Evolutionary conservation across 2,113 vertebrate genomes (phyloP), one percentile per base, ranked within the genome.

Genomic region (Ranitomeya imitator): DNA sequence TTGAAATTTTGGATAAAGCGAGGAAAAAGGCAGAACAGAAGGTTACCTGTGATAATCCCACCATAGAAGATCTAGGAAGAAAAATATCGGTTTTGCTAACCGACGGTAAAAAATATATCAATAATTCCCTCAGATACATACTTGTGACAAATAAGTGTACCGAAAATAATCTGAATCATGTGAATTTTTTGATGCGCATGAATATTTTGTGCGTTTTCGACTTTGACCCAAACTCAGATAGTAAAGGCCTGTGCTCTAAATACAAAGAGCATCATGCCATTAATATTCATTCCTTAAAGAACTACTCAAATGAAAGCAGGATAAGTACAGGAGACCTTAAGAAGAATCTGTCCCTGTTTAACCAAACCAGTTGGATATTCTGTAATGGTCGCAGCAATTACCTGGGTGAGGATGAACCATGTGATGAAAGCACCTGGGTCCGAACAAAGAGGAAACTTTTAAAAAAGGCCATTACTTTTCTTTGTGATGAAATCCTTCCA

Each of bases 311-410:
- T 4, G 86, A 93, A 6, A 31, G 85, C 19, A 92, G 91, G 82
- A 90, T 83, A 69, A 93, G 23, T 67, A 90, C 90, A 79, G 80
- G 89, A 45, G 90, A 94, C 54, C 81, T 93, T 55, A 93, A 91
- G 80, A 95, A 89, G 87, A 79, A 92, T 0, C 74, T 94, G 54
- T 89, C 88, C 89, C 91, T 97, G 2, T 97, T 96, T 85, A 94
- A 95, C 3, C 95, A 96, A 88, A 94, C 92, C 59, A 97, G 95
- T 89, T 97, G 96, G 96, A 94, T 97, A 89, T 97, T 97, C 92
- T 97, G 96, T 90, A 95, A 97, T 52, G 96, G 96, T 0, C 93
- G 95, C 2, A 95, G 55, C 10, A 95, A 96, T 87, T 96, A 93
- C 85, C 93, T 19, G 10, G 96, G 95, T 15, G 91, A 89, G 80